Evolutionary conservation across 2,888 invertebrate genomes (phyloP).

Genomic region (Yponomeuta cagnagella): DNA sequence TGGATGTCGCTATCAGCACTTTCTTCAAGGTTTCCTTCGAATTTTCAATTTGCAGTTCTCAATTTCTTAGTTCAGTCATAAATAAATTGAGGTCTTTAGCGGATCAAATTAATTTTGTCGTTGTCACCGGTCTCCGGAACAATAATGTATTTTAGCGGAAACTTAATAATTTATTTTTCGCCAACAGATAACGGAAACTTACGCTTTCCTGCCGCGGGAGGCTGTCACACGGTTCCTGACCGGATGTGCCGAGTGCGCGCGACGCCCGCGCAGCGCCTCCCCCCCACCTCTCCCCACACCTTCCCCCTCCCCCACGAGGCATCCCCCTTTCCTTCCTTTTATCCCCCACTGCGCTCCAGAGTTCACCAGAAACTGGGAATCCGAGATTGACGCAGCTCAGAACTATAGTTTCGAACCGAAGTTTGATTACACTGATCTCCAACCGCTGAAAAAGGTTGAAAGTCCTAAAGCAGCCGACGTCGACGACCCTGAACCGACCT

Average conservation of each 20-base stretch:
- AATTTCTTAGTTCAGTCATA: too few species aligned
- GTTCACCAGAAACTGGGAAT: constrained; percentile 71
- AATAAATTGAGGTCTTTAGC: too few species aligned
- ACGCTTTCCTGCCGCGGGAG: constrained; percentile 96
- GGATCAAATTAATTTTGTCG: too few species aligned
- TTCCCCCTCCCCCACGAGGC: constrained; percentile 66
- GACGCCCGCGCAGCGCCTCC: constrained; percentile 81
- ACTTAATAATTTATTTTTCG: constrained; percentile 20
- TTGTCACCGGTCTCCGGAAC: too few species aligned
- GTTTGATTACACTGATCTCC: constrained; percentile 60
- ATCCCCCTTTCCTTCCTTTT: constrained; percentile 61
- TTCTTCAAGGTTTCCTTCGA: not conserved
- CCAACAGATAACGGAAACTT: constrained; percentile 95
- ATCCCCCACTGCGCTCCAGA: constrained; percentile 62
- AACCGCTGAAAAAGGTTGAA: constrained; percentile 60
- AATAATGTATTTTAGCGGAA: not conserved
- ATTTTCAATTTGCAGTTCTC: not conserved
- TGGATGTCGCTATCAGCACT: not conserved
- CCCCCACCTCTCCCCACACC: constrained; percentile 73
- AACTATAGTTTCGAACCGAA: constrained; percentile 61
- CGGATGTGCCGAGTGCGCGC: constrained; percentile 94
- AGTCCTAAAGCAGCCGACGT: constrained; percentile 58
- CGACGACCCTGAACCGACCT: constrained; percentile 55
- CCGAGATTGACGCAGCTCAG: constrained; percentile 69
- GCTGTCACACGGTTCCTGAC: constrained; percentile 97